Evolutionary conservation across 2,113 vertebrate species (phyloP).

Genomic region (Pelvicachromis taeniatus): DNA sequence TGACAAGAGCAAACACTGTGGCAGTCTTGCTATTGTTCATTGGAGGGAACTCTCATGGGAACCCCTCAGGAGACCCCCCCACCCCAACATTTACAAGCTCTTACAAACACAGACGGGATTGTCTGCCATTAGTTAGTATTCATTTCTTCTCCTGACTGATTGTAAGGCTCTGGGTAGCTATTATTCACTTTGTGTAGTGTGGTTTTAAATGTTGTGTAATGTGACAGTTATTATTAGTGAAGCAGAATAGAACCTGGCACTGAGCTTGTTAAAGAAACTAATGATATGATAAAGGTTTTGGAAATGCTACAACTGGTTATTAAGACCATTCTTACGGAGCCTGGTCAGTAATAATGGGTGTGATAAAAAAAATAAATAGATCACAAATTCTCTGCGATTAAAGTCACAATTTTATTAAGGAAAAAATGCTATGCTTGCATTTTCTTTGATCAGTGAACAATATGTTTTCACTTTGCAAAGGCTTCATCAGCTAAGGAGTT

Average conservation of each 20-base stretch:
- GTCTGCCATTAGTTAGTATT: conserved; percentile 59
- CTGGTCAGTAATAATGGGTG: not conserved
- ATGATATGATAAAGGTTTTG: not conserved
- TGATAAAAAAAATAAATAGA: not conserved
- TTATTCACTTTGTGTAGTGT: conserved; percentile 41
- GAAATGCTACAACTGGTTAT: not conserved
- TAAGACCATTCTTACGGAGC: not conserved
- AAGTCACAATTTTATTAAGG: not conserved
- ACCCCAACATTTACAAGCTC: conserved; percentile 6
- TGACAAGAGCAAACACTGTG: conserved; percentile 68
- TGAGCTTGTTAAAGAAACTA: not conserved
- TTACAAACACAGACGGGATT: conserved; percentile 54
- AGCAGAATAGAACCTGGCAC: not conserved
- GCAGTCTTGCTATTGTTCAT: conserved; percentile 45
- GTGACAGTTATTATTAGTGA: conserved; percentile 39
- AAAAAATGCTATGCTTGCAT: not conserved
- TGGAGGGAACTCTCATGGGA: conserved; percentile 48
- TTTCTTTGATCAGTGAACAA: not conserved
- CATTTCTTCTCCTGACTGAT: conserved; percentile 45
- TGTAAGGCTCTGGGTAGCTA: conserved; percentile 28
- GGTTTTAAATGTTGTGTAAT: conserved; percentile 25
- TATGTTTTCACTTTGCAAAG: not conserved
- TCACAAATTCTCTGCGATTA: not conserved
- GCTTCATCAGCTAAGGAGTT: not conserved
- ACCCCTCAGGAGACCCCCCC: conserved; percentile 3